Conservation (phyloP, 2,113 vertebrate species). For the Aspiorhynchus laticeps region DNA sequence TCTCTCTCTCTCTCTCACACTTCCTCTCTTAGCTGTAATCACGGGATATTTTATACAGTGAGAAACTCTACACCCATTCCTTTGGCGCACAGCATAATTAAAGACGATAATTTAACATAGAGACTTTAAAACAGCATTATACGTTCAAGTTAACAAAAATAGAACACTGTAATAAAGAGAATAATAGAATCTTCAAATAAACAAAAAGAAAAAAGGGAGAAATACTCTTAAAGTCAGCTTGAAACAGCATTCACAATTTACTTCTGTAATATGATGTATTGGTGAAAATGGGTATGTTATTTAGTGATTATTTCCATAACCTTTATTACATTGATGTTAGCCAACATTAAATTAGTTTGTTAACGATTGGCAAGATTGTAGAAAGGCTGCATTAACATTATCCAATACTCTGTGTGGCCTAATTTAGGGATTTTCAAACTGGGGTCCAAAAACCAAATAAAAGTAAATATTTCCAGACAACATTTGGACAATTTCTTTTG, state of each 20-base stretch:
- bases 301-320: not conserved
- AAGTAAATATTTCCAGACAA: not conserved
- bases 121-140: not conserved
- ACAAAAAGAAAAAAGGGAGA: not conserved
- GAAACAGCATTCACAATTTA: not conserved
- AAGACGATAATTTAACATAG: conserved; percentile 1
- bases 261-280: not conserved
- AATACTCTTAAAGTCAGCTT: not conserved
- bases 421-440: not conserved
- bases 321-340: not conserved
- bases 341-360: not conserved
- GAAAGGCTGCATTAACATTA: not conserved
- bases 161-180: not conserved
- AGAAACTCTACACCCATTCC: not conserved
- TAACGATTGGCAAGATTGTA: not conserved
- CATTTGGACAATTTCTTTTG: not conserved
- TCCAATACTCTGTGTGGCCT: not conserved
- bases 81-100: not conserved
- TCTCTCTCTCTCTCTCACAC: not conserved
- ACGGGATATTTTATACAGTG: conserved; percentile 15
- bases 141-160: not conserved
- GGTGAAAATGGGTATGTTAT: not conserved
- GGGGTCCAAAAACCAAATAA: not conserved
- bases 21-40: conserved; percentile 13
- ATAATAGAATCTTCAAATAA: not conserved